Evolutionary conservation across 1,140 invertebrate species (phyloP).

Genomic region (Anadara kagoshimensis): DNA sequence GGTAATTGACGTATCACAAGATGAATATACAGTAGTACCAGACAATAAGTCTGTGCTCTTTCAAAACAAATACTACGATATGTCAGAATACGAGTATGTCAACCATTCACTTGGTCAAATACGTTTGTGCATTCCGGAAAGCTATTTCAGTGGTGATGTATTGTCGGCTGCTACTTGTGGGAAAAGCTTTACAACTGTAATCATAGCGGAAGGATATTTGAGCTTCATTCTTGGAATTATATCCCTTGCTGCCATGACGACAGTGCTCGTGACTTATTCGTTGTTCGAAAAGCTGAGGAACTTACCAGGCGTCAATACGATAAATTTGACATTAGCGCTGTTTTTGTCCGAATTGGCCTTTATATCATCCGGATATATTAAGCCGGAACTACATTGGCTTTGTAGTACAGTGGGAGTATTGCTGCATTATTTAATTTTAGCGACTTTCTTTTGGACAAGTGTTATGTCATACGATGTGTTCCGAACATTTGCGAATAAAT

Average conservation of each 20-base stretch:
- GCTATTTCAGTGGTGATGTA: conserved; percentile 18
- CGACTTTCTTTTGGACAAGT: conserved; percentile 80
- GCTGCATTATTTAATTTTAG: conserved; percentile 77
- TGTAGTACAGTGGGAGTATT: conserved; percentile 72
- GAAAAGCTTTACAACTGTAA: conserved; percentile 37
- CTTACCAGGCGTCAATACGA: conserved; percentile 76
- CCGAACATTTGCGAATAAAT: conserved; percentile 77
- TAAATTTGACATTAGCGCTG: conserved; percentile 75
- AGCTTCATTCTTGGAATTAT: conserved; percentile 62
- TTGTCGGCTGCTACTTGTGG: conserved; percentile 30
- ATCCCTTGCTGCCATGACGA: conserved; percentile 60
- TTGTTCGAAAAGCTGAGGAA: conserved; percentile 75
- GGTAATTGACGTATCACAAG: conserved; percentile 7
- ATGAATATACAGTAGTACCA: background rate
- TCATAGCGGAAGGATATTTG: conserved; percentile 55
- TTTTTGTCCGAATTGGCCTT: conserved; percentile 76
- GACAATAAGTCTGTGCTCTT: background rate
- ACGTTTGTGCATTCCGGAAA: conserved; percentile 52
- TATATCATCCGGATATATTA: conserved; percentile 59
- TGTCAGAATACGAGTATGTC: conserved; percentile 54
- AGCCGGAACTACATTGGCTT: conserved; percentile 37
- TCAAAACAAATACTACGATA: conserved; percentile 36
- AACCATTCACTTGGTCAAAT: conserved; percentile 38
- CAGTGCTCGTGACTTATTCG: conserved; percentile 72
- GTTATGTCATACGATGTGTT: conserved; percentile 79